Percentiles rank a stretch among this genome's conserved stretches.
Conservation (phyloP, 2,797 vertebrate genomes). For the Rhynchonycteris naso region DNA sequence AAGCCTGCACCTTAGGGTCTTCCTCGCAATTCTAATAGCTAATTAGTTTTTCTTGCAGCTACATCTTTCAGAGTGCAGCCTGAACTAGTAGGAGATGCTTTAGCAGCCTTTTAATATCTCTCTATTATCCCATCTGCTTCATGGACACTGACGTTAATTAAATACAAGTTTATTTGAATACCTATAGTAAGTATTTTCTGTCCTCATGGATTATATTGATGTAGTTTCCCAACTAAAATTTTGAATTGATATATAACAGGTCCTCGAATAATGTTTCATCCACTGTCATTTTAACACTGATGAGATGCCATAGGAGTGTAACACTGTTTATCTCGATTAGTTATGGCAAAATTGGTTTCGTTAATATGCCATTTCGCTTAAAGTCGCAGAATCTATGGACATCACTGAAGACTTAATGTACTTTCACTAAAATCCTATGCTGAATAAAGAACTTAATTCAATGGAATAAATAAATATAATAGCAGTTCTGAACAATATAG, state of each 20-base stretch:
- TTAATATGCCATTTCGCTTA: background rate
- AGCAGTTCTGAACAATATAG: background rate
- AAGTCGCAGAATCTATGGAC: background rate
- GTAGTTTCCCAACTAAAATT: conserved; percentile 32
- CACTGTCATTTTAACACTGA: background rate
- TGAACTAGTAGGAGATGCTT: background rate
- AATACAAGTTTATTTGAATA: conserved; percentile 12
- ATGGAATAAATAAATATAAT: conserved; percentile 24
- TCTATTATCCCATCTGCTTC: background rate
- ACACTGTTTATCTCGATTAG: background rate
- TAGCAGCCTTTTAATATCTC: background rate
- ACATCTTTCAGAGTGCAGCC: background rate
- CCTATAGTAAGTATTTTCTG: background rate
- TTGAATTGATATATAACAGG: background rate
- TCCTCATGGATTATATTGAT: background rate
- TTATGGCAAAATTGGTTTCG: background rate
- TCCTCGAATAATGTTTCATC: background rate
- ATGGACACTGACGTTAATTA: background rate
- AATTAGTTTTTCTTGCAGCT: background rate
- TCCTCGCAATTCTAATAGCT: background rate
- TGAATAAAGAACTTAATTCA: conserved; percentile 52
- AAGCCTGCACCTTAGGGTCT: background rate
- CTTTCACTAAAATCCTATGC: background rate
- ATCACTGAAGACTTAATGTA: background rate
- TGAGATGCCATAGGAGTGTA: background rate